Evolutionary conservation across 2,888 invertebrate species (phyloP), one percentile per base, ranked within the genome.

Genomic region (Aromia moschata): DNA sequence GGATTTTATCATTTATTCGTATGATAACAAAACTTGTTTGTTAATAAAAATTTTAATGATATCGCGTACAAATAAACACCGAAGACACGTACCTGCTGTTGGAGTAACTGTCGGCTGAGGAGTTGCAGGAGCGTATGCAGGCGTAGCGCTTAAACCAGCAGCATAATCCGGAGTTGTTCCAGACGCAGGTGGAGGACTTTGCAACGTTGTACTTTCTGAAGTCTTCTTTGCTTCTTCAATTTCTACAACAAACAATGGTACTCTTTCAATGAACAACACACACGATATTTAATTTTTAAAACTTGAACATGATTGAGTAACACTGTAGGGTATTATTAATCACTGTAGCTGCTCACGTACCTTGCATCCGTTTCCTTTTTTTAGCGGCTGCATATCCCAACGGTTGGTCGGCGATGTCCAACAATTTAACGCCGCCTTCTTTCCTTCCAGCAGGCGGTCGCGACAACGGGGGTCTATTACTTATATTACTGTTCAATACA

Each of bases 401-500:
- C 0, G 97, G 97, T 76, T 96, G 94, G 76, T 98, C 97, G 1
- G 92, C 89, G 72, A 98, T 95, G 78, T 97, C 97, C 33, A 98
- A 83, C 44, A 98, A 83, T 82, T 98, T 98, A 70, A 97, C 96
- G 57, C 97, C 97, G 51, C 96, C 92, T 78, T 94, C 96, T 83
- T 88, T 95, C 70, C 87, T 88, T 53, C 84, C 89, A 51, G 85
- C 89, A 25, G 86, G 87, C 20, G 86, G 86, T 60, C 90, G 83
- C 40, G 85, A 83, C 56, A 87, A 77, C 46, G 86, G 84, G 9
- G 87, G 85, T 37, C 84, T 79, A 16, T 85, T 82, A 66, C 81
- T 77, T 1, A 83, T 74, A 10, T 83, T 81, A 52, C 80, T 81
- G 14, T 82, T 81, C 11, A 84, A 73, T 2, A 81, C 79, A n/a